A percentile compares a stretch with the other conserved stretches of the same genome.
Evolutionary conservation across 1,140 invertebrate genomes (phyloP).

Genomic region (Teleopsis dalmanni): DNA sequence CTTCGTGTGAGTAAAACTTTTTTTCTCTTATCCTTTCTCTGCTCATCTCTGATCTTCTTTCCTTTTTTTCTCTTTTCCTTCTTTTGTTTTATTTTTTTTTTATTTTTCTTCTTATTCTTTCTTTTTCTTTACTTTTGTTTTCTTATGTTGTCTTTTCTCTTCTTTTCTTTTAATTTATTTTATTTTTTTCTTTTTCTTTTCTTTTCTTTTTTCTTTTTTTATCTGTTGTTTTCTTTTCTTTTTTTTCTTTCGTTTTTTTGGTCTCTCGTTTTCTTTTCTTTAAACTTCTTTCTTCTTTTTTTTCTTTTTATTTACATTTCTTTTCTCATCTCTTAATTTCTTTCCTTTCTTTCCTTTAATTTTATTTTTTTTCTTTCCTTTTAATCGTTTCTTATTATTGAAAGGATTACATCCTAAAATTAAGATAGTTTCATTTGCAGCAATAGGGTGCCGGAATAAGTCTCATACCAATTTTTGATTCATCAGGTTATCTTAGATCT

Average conservation of each 20-base stretch:
- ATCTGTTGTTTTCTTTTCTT: background rate
- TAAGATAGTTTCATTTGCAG: no score
- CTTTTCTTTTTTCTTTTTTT: background rate
- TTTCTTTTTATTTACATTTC: background rate
- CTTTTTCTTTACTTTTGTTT: background rate
- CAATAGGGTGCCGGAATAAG: no score
- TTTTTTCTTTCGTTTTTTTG: background rate
- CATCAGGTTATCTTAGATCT: no score
- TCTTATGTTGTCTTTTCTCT: background rate
- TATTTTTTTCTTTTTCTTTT: slow-evolving; percentile 4
- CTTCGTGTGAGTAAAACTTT: no score
- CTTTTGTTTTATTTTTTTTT: background rate
- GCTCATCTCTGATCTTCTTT: no score
- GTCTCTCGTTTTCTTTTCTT: background rate
- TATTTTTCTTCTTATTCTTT: background rate
- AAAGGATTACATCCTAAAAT: no score
- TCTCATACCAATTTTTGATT: no score
- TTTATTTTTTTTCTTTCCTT: background rate
- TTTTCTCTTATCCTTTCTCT: no score
- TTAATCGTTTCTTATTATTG: background rate
- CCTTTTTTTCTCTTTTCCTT: background rate
- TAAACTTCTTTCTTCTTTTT: background rate
- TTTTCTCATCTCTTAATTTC: background rate
- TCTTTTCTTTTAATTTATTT: slow-evolving; percentile 1
- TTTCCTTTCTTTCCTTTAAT: background rate